Evolutionary conservation across 2,888 invertebrate genomes (phyloP), one percentile per base, ranked within the genome.

Genomic region (Agrilus biguttatus): DNA sequence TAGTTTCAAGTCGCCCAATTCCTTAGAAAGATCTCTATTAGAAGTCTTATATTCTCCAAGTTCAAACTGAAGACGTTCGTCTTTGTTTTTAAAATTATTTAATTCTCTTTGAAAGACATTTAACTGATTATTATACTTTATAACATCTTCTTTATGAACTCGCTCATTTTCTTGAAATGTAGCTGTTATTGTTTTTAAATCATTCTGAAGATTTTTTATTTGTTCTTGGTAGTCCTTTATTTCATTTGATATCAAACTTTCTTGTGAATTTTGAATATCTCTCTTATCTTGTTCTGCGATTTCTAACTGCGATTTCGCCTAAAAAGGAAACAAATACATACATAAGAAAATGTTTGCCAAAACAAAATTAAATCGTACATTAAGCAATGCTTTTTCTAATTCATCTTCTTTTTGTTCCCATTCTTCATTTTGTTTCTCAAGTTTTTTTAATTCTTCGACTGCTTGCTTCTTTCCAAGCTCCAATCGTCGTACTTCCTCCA

Each of bases 161-260:
- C 28, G 28, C 10, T 28, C 28, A 28, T 28, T 8, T 28, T 28
- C 28, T 10, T 28, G 28, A 28, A 28, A 10, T 28, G 28, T 10
- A 10, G 4, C 28, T 28, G 8, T 10, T 28, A 28, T 28, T 10
- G 28, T 28, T 28, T 28, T 66, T 41, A 76, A 65, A 42, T 73
- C 71, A 51, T 72, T 68, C 53, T 73, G 71, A 37, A 75, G 66
- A 56, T 71, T 71, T 3, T 70, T 67, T 58, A 70, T 33, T 62
- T 69, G 71, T 61, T 64, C 55, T 55, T 65, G 58, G 44, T 60
- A 55, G 12, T 53, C 54, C 52, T 63, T 61, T 44, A 55, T 61
- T 38, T 59, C 61, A 40, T 65, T 60, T 8, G 52, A 45, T 5
- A 60, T 52, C 14, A 61, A 62, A 42, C 63, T 61, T 53, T 61